These are phyloP conservation scores for Drosophila nigrodunni DNA, from an alignment of 1,140 invertebrate genomes.

Conservation along the genomic window DNA sequence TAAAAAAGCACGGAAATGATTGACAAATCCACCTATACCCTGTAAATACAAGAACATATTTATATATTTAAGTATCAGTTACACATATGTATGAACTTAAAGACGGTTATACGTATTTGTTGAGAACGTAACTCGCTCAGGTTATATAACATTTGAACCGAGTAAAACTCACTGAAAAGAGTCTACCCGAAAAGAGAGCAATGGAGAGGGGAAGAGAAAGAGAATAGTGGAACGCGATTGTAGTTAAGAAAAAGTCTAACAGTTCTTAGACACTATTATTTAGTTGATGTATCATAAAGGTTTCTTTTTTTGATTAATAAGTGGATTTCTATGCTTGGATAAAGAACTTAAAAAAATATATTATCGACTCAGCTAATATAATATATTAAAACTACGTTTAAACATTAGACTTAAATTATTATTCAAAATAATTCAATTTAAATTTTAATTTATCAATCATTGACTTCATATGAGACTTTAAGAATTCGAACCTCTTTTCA, in stretches of 20 bases:
- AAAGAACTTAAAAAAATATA: background rate
- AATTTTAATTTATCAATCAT: background rate
- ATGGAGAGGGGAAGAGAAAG: background rate
- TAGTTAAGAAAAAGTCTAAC: background rate
- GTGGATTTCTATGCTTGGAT: background rate
- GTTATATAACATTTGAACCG: conserved; percentile 8
- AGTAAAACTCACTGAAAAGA: background rate
- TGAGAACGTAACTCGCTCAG: conserved; percentile 28
- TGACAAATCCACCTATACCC: conserved; percentile 43
- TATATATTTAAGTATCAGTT: no score
- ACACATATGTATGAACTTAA: background rate
- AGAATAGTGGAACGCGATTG: no score
- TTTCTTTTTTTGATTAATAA: background rate
- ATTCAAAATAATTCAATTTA: background rate
- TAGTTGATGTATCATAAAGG: background rate
- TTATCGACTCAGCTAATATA: background rate
- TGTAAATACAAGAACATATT: conserved; percentile 41
- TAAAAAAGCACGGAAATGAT: no score
- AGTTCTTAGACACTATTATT: background rate
- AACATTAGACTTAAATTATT: no score
- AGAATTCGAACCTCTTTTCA: no score
- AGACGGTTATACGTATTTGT: background rate
- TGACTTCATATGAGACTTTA: no score
- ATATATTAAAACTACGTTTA: no score
- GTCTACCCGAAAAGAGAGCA: no score